Conservation (phyloP, 2,888 invertebrate species). For the Nasonovia ribisnigri region DNA sequence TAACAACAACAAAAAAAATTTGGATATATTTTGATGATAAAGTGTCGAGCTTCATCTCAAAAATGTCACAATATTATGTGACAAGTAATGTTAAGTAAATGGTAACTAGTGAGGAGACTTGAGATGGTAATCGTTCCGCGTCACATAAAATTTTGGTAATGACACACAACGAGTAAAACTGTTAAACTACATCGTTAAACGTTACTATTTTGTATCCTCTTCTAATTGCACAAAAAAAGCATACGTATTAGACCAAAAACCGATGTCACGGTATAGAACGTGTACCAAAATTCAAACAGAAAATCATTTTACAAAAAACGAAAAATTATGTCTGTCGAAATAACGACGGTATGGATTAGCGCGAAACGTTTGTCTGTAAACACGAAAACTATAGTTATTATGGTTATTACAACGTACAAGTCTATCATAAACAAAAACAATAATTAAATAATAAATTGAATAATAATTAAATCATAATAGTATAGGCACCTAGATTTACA, state of each 20-base stretch:
- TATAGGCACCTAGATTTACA: background rate
- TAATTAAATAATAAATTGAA: background rate
- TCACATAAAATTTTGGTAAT: background rate
- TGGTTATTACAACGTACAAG: background rate
- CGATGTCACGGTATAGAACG: background rate
- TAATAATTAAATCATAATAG: background rate
- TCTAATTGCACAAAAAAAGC: background rate
- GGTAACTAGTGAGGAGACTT: background rate
- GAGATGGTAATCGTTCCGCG: background rate
- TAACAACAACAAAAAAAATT: conserved; percentile 80
- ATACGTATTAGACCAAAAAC: background rate
- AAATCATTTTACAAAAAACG: background rate
- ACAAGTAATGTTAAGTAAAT: background rate
- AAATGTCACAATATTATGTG: background rate
- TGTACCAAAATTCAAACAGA: background rate
- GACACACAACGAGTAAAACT: background rate
- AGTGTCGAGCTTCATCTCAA: conserved; percentile 68
- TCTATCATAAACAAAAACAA: background rate
- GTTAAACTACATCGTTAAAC: background rate
- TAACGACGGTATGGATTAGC: background rate
- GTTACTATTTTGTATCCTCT: background rate
- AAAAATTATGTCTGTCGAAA: background rate
- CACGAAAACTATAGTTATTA: background rate
- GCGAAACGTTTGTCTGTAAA: background rate
- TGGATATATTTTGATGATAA: conserved; percentile 77